A percentile compares a stretch with the other conserved stretches of the same genome.
Conservation (phyloP, 2,888 invertebrate genomes). For the Agrilus cyanescens region DNA sequence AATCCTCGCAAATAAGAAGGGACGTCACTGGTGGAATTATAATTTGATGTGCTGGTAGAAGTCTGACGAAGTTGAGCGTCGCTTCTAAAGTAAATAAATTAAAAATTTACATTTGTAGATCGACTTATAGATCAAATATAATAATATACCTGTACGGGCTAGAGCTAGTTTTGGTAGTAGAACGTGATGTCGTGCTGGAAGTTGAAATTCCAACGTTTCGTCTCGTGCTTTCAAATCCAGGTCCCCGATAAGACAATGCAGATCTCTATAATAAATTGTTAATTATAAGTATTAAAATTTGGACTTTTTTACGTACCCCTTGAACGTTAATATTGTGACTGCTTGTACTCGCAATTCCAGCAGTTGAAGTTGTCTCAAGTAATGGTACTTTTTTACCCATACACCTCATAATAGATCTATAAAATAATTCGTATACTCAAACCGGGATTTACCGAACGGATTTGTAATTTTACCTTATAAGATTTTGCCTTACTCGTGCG, state of each 20-base stretch:
- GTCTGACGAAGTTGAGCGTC: slow-evolving; percentile 75
- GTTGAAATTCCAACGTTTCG: slow-evolving; percentile 87
- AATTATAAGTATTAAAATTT: background rate
- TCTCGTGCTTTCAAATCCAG: slow-evolving; percentile 49
- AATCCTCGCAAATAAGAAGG: slow-evolving; percentile 59
- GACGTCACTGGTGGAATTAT: slow-evolving; percentile 69
- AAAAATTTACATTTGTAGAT: background rate
- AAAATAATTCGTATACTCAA: slow-evolving; percentile 19
- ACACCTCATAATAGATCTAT: slow-evolving; percentile 57
- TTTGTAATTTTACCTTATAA: slow-evolving; percentile 41
- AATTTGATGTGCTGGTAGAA: slow-evolving; percentile 77
- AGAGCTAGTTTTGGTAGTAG: slow-evolving; percentile 88
- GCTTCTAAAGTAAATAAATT: slow-evolving; percentile 41
- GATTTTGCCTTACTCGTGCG: slow-evolving; percentile 67
- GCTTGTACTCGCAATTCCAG: slow-evolving; percentile 52
- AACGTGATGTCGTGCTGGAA: slow-evolving; percentile 86
- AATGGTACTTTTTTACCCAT: slow-evolving; percentile 74
- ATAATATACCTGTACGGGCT: slow-evolving; percentile 67
- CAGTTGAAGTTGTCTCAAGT: slow-evolving; percentile 60
- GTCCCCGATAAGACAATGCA: slow-evolving; percentile 67
- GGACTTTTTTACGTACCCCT: slow-evolving; percentile 37
- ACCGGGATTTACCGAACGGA: background rate
- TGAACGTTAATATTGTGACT: slow-evolving; percentile 61
- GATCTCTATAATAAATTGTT: slow-evolving; percentile 45
- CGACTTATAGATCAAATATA: background rate